phyloP scores from a whole-genome alignment of 2,888 invertebrate species.

The Endotricha flammealis region DNA sequence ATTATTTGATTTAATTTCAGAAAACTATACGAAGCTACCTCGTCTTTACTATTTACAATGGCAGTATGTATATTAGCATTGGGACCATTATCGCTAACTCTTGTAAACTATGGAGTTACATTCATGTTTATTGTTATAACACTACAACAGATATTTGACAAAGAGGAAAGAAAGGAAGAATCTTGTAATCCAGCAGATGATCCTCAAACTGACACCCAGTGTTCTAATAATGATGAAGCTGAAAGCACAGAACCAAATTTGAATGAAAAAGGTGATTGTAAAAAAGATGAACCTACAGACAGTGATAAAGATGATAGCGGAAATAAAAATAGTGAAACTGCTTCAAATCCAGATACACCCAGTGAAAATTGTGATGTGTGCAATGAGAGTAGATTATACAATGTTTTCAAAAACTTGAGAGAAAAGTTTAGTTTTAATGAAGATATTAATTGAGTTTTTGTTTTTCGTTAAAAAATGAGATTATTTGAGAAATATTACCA shows the following conservation, averaged over 20 bases:
- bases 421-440: constrained; percentile 54
- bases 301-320: constrained; percentile 14
- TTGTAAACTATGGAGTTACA: constrained; percentile 79
- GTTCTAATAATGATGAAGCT: constrained; percentile 6
- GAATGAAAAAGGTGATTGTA: constrained; percentile 2
- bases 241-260: background rate
- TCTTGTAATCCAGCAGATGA: constrained; percentile 5
- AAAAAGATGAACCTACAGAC: constrained; percentile 11
- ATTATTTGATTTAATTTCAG: constrained; percentile 56
- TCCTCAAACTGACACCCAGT: constrained; percentile 12
- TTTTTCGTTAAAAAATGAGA: constrained; percentile 2
- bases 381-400: constrained; percentile 56
- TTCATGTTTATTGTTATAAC: constrained; percentile 74
- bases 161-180: constrained; percentile 23
- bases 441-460: constrained; percentile 20
- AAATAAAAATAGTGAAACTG: constrained; percentile 15
- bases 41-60: constrained; percentile 69
- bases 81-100: constrained; percentile 78
- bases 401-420: constrained; percentile 47
- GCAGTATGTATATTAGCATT: constrained; percentile 77
- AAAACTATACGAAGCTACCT: constrained; percentile 58
- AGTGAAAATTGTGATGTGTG: constrained; percentile 47
- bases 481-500: constrained; percentile 2
- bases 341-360: constrained; percentile 10
- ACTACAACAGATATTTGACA: constrained; percentile 74